Conservation (phyloP, 1,140 invertebrate species). For the Lasaia peninsularis region DNA sequence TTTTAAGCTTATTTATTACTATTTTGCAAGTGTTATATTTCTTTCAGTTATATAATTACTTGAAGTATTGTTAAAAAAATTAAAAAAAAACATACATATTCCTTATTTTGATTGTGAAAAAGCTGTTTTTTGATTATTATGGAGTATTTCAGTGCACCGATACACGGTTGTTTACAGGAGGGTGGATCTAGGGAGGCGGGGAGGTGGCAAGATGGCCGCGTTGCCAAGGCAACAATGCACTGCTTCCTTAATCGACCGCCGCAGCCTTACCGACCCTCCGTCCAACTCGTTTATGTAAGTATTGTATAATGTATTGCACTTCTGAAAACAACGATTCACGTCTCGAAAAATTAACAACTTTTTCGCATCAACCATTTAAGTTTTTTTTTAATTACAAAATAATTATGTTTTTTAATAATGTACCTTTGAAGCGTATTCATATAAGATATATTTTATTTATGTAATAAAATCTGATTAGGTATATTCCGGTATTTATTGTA, state of each 20-base stretch:
- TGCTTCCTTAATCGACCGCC: conserved; percentile 74
- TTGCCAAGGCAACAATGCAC: conserved; percentile 69
- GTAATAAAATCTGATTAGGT: too few relatives aligned
- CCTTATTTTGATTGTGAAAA: conserved; percentile 3
- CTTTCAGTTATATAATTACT: too few relatives aligned
- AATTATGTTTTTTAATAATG: not conserved
- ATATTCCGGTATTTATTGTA: too few relatives aligned
- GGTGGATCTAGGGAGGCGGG: conserved; percentile 35
- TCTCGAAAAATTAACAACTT: conserved; percentile 9
- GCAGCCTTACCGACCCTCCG: conserved; percentile 49
- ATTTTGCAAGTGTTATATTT: too few relatives aligned
- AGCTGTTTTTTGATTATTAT: conserved; percentile 41
- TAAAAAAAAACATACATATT: too few relatives aligned
- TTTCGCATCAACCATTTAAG: not conserved
- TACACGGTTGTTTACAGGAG: conserved; percentile 70
- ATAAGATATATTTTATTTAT: too few relatives aligned
- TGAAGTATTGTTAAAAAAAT: too few relatives aligned
- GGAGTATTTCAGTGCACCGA: conserved; percentile 73
- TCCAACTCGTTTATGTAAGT: conserved; percentile 58
- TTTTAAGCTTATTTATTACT: too few relatives aligned
- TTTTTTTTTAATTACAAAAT: not conserved
- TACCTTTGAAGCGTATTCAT: not conserved
- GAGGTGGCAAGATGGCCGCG: conserved; percentile 65
- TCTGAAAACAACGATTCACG: conserved; percentile 31
- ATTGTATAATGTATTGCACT: conserved; percentile 71